Evolutionary conservation across 1,140 invertebrate species (phyloP), one percentile per base, ranked within the genome.

Genomic region (Drosophila sp.): DNA sequence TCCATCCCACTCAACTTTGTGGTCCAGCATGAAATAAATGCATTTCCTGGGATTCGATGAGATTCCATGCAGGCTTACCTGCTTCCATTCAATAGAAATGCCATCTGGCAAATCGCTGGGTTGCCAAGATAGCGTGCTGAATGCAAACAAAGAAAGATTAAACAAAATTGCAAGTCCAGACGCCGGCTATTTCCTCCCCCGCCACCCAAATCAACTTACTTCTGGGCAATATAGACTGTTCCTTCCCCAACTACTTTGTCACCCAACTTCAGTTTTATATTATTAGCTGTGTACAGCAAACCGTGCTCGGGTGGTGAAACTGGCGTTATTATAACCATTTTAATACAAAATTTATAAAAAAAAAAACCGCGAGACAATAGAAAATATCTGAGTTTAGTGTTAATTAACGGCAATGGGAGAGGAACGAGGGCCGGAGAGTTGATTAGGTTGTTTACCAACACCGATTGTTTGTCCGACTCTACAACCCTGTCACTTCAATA

Each of bases 21-120:
- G 83, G 61, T 92, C 91, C 33, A 92, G 56, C 86, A 92, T 91
- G 38, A 92, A 91, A 58, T 92, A 92, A 73, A 92, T 92, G 56
- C 91, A 92, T 60, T 92, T 92, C 0, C 69, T 63, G 29, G 91
- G 91, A 41, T 80, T 84, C 8, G 86, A 72, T 0, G 91, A 80
- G 54, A 91, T 90, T 6, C 89, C 91, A 63, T 92, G 91, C 5
- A 92, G 71, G 47, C 91, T 89, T 0, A 92, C 90, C 50, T 91
- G 82, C 54, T 89, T 89, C 91, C 91, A 92, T 10, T 79, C 70
- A 27, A 92, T 90, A 2, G 89, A 92, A 8, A 92, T 90, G 0
- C 91, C 91, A 2, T 92, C 89, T 2, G 65, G 38, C 11, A 71
- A 54, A 33, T 90, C 78, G 1, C 54, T 76, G 1, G 91, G 89